Conservation (phyloP, 2,797 vertebrate species). For the Epinephelus malabaricus region DNA sequence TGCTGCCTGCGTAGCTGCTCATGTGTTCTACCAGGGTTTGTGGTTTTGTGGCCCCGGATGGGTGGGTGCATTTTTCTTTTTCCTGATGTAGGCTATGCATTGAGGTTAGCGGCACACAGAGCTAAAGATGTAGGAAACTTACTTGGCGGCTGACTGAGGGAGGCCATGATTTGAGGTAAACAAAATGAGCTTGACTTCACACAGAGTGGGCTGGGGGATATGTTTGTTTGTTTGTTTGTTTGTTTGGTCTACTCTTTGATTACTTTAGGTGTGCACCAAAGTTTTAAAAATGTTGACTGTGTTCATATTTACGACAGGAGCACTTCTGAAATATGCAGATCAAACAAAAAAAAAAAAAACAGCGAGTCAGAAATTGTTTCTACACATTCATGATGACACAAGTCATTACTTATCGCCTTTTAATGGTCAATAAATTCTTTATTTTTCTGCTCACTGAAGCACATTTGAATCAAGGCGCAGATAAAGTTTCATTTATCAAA, state of each 20-base stretch:
- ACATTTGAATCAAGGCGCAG: not conserved
- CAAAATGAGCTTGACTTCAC: constrained; percentile 29
- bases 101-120: constrained; percentile 65
- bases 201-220: not conserved
- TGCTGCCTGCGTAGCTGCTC: constrained; percentile 30
- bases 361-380: not conserved
- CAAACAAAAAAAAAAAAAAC: not conserved
- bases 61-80: constrained; percentile 75
- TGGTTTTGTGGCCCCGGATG: constrained; percentile 85
- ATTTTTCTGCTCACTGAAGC: not conserved
- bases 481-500: not conserved
- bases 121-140: constrained; percentile 59
- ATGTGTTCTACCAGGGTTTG: constrained; percentile 49
- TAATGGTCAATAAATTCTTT: too few relatives aligned
- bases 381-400: too few relatives aligned
- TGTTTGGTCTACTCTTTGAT: not conserved
- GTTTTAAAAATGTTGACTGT: not conserved
- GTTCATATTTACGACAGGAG: not conserved
- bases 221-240: too few relatives aligned
- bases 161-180: constrained; percentile 40
- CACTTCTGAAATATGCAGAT: constrained; percentile 23
- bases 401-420: too few relatives aligned
- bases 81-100: constrained; percentile 70
- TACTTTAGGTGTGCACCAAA: not conserved
- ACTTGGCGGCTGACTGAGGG: constrained; percentile 7